Base-by-base conservation (phyloP, 2,888 invertebrate species). In the Papilio elwesi region DNA sequence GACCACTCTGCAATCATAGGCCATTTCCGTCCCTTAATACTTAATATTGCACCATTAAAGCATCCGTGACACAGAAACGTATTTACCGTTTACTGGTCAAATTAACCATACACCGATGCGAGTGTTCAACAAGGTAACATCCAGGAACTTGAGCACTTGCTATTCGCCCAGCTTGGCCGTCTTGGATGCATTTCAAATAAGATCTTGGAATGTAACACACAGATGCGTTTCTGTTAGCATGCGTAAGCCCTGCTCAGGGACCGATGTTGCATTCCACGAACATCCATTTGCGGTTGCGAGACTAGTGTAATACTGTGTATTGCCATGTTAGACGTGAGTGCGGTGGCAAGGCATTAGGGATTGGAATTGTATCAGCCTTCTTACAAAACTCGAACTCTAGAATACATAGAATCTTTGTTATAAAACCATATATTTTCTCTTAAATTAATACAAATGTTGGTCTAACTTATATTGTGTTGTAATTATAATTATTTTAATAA, bases 161-260 rank as follows among this genome's bases (percentile, higher is more conserved):
- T 68, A 73, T 73, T 55, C 73, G 43, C 63, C 13, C 4, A 10
- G 57, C 64, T 13, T 11, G 3, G 13, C 64, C 15, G 51, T 64
- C 63, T 73, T 73, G 68, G 73, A 73, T 73, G 73, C 73, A 73
- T 73, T 73, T 73, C 73, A 73, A 73, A 73, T 73, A 64, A 73
- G 68, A 73, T 73, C 68, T 68, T 68, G 73, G 73, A 68, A 73
- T 68, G 53, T 43, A 57, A 68, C 68, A 68, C 68, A 73, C 57
- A 68, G 64, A 73, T 68, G 73, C 63, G 57, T 68, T 48, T 55
- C 36, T 68, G 73, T 53, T 73, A 64, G 49, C 73, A 51, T 73
- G 68, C 73, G 55, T 64, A 64, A 71, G 66, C 67, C 16, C 55
- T 16, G 47, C 66, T 66, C 16, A 51, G 66, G 51, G 26, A 55